phyloP scores from a whole-genome alignment of 2,797 vertebrate genomes.

The Borostomias antarcticus region DNA sequence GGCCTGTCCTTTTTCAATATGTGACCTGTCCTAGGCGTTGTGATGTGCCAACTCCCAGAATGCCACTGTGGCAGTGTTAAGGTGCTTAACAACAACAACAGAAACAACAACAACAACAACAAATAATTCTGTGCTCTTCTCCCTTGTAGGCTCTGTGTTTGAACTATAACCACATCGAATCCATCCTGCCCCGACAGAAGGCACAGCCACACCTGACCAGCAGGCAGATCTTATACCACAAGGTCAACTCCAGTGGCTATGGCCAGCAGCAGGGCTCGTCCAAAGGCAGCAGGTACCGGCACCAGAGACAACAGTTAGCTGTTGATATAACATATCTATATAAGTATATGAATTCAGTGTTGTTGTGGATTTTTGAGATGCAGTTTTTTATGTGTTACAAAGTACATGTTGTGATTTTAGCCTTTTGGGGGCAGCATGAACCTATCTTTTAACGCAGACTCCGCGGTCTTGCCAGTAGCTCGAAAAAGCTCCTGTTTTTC shows the following conservation, averaged over 20 bases:
- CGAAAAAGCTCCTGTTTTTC: background rate
- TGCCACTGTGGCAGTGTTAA: background rate
- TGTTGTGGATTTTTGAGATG: background rate
- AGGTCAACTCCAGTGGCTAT: slow-evolving; percentile 84
- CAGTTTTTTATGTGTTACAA: slow-evolving; percentile 1
- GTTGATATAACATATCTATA: background rate
- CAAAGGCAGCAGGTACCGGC: slow-evolving; percentile 75
- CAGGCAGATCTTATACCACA: slow-evolving; percentile 83
- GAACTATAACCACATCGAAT: slow-evolving; percentile 87
- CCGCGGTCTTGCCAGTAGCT: background rate
- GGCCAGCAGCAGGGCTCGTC: slow-evolving; percentile 77
- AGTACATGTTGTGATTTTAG: slow-evolving; percentile 8
- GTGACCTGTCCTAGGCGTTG: background rate
- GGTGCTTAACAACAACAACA: no score
- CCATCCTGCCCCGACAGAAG: slow-evolving; percentile 82
- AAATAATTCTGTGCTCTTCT: background rate
- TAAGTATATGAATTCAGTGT: background rate
- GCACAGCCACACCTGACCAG: slow-evolving; percentile 74
- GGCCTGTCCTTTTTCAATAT: background rate
- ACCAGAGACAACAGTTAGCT: background rate
- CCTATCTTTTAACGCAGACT: slow-evolving; percentile 27
- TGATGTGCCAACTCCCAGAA: background rate
- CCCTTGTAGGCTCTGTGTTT: slow-evolving; percentile 76
- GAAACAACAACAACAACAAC: no score
- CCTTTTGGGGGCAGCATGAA: slow-evolving; percentile 69